Evolutionary conservation across 2,113 vertebrate species (phyloP), one percentile per base, ranked within the genome.

Genomic region (Pleuronectes platessa): DNA sequence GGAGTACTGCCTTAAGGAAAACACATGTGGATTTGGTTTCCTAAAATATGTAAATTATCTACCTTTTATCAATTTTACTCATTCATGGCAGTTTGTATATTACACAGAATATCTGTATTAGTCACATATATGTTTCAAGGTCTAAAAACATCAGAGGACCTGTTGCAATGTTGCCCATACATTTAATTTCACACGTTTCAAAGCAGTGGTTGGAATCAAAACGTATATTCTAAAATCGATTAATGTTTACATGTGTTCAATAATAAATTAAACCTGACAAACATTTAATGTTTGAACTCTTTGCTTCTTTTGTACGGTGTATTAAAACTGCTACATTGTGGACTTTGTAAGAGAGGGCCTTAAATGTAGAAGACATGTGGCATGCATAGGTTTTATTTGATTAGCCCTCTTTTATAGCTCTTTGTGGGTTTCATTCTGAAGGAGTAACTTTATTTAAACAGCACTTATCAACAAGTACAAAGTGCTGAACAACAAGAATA

Each of bases 251-350:
- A 21, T 42, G 31, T 14, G 10, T 53, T 61, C 3, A 37, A 55
- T 53, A 58, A 53, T 53, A 58, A 53, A 56, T 31, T 53, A 49
- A 20, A 37, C 18, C 2, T 65, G n/a, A 69, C 35, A 63, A 59
- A 21, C 0, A 60, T 55, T 62, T 70, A 0, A 2, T 9, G 12
- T 45, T 53, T 60, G 21, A 71, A 12, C 14, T 51, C 7, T 31
- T 31, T 59, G 2, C 9, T 31, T 60, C 5, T 42, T 72, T 71
- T 54, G 11, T 9, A 53, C 4, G 14, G 37, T 53, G 14, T 35
- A 45, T 35, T 31, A 1, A 61, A 65, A 59, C 8, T 27, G 3
- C 18, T 71, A 12, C 26, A 65, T 51, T 51, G 20, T 20, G 63
- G 17, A 21, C 63, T 56, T 45, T 71, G 5, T 71, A 21, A 35